phyloP scores from a whole-genome alignment of 2,888 invertebrate genomes.

The Phortica okadai region DNA sequence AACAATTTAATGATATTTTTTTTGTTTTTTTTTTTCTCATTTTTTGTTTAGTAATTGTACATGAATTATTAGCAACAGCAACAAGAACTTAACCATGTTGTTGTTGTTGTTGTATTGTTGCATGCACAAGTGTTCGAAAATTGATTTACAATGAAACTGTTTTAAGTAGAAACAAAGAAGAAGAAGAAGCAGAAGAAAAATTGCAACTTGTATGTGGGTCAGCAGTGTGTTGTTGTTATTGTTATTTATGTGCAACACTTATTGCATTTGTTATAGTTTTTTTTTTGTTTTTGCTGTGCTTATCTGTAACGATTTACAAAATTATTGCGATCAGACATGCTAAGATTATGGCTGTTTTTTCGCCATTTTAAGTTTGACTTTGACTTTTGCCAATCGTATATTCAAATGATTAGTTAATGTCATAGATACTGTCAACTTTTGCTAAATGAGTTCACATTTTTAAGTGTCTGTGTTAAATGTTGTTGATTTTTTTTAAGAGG shows the following conservation, averaged over 20 bases:
- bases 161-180: neutral
- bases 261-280: neutral
- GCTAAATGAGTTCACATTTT: no score
- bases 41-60: slow-evolving; percentile 12
- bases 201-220: slow-evolving; percentile 24
- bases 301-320: neutral
- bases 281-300: neutral
- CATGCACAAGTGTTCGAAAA: slow-evolving; percentile 26
- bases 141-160: slow-evolving; percentile 23
- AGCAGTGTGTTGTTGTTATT: slow-evolving; percentile 19
- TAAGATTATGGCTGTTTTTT: no score
- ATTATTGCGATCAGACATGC: no score
- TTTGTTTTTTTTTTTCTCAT: neutral
- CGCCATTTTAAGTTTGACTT: no score
- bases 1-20: slow-evolving; percentile 8
- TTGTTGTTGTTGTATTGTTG: slow-evolving; percentile 18
- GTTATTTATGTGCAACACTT: neutral
- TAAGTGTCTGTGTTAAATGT: no score
- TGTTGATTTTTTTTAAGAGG: no score
- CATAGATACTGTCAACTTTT: no score
- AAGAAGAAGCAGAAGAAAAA: neutral
- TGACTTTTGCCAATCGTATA: no score
- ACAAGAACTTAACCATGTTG: slow-evolving; percentile 21
- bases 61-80: slow-evolving; percentile 29
- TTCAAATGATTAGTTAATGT: no score